These are phyloP conservation scores for Alcis repandata DNA, from an alignment of 2,888 invertebrate species.

Conservation along the genomic window DNA sequence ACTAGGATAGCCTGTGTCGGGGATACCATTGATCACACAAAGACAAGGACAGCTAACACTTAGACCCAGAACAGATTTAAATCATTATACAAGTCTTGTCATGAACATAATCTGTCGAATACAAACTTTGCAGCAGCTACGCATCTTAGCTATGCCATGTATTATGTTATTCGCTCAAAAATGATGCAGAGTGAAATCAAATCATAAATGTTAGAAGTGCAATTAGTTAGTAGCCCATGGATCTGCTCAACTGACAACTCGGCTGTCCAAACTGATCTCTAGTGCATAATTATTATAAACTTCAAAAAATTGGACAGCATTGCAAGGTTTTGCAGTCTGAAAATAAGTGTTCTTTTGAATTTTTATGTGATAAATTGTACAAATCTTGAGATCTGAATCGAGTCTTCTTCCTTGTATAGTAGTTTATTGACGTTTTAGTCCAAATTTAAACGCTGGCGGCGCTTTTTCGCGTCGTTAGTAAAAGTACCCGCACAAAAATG, in stretches of 20 bases:
- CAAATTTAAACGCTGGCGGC: conserved; percentile 54
- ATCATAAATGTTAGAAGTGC: background rate
- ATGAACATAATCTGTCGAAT: too few species aligned
- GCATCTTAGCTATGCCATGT: too few species aligned
- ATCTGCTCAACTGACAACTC: background rate
- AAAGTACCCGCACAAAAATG: conserved; percentile 35
- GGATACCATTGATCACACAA: too few species aligned
- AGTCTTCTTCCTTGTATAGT: conserved; percentile 75
- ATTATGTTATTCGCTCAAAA: too few species aligned
- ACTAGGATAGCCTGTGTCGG: too few species aligned
- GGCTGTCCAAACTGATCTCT: conserved; percentile 43
- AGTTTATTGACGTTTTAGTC: conserved; percentile 75
- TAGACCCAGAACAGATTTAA: too few species aligned
- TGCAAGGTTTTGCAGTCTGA: conserved; percentile 54
- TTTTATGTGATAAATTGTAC: conserved; percentile 83
- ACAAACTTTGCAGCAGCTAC: too few species aligned
- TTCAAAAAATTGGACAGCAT: conserved; percentile 42
- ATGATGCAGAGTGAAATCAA: too few species aligned
- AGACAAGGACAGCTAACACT: too few species aligned
- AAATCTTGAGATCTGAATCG: conserved; percentile 79
- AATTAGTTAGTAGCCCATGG: background rate
- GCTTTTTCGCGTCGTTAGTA: conserved; percentile 52
- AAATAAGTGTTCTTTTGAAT: conserved; percentile 72
- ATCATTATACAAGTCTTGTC: too few species aligned
- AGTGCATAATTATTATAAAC: conserved; percentile 55